phyloP scores from a whole-genome alignment of 2,888 invertebrate genomes.

The Malthinus flaveolus region DNA sequence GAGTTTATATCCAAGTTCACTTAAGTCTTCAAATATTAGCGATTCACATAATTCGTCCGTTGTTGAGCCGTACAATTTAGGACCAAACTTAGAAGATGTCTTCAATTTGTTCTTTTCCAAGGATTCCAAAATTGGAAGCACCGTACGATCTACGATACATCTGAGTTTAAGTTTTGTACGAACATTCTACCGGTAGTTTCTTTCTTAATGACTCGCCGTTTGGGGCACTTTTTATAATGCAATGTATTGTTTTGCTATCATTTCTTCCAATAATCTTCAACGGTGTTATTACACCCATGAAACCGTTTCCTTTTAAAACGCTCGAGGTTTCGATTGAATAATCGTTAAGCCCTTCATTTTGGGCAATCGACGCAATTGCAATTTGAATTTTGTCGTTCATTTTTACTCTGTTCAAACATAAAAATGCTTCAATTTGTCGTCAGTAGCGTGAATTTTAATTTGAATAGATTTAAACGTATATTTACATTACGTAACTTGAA shows the following conservation, averaged over 20 bases:
- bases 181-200: not conserved
- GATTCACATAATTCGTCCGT: slow-evolving; percentile 20
- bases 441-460: too few species aligned
- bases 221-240: slow-evolving; percentile 23
- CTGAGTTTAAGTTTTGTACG: slow-evolving; percentile 3
- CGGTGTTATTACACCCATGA: slow-evolving; percentile 35
- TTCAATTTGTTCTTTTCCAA: slow-evolving; percentile 1
- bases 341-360: slow-evolving; percentile 9
- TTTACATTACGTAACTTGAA: too few species aligned
- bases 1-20: slow-evolving; percentile 34
- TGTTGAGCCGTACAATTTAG: not conserved
- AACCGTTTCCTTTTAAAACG: slow-evolving; percentile 37
- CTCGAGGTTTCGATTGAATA: slow-evolving; percentile 23
- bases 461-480: too few species aligned
- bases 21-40: slow-evolving; percentile 42
- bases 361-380: slow-evolving; percentile 3
- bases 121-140: not conserved
- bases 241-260: slow-evolving; percentile 19
- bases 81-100: not conserved
- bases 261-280: slow-evolving; percentile 28
- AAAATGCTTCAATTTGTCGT: too few species aligned
- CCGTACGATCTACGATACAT: not conserved
- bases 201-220: not conserved
- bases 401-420: too few species aligned
- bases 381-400: not conserved